Base-by-base conservation (phyloP, 1,140 invertebrate species). In the Eurosta solidaginis region DNA sequence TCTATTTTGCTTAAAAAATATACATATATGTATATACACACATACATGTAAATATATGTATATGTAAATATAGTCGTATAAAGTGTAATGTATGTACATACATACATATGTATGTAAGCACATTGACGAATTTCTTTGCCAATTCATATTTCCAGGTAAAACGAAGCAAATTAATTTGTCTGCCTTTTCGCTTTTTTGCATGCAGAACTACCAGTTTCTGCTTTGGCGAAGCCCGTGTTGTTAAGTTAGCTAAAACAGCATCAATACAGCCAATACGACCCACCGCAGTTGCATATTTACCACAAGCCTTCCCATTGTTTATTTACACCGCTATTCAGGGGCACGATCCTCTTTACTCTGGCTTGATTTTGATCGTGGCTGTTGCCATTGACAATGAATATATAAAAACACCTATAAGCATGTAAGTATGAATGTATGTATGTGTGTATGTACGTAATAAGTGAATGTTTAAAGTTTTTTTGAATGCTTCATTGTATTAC, bases 241-340 rank as follows among this genome's bases (percentile, higher is more conserved):
- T 47, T 47, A n/a, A n/a, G 3, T 47, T 47, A 17, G 45, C 45
- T 3, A 47, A 17, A 47, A 12, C 45, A 47, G 45, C 45, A 47
- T 47, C 45, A 47, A 47, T 47, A 9, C n/a, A n/a, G n/a, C 14
- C 9, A 47, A 47, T 47, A 47, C 45, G 45, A 47, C 3, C 45
- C 45, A 47, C 45, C 4, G 7, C 14, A 12, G n/a, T 22, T 52
- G 49, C 17, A 49, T 49, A 17, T 44, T 68, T 68, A 33, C 59
- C 59, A 68, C 59, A 68, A 68, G 59, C 22, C 59, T 63, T 68
- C 33, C 33, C 59, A 40, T 68, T 68, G 59, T 68, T 68, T 68
- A 20, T 40, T 68, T 68, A 40, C 59, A n/a, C n/a, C 59, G 59
- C 33, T 68, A 68, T 68, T 68, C 59, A 68, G 33, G 36, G 59